Conservation (phyloP, 2,888 invertebrate genomes). For the Caenorhabditis angaria region DNA sequence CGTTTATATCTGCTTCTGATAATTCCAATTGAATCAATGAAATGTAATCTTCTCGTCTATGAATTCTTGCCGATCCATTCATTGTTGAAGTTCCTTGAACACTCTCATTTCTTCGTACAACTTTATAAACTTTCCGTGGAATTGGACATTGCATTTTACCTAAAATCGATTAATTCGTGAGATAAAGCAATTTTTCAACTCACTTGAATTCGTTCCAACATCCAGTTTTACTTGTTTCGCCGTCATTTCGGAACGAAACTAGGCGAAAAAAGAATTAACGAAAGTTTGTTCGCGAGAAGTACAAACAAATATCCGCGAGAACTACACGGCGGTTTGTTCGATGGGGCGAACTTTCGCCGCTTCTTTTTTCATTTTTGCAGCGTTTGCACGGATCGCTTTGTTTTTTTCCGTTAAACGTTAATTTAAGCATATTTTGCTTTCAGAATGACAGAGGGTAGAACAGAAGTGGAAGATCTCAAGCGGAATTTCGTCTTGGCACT, state of each 20-base stretch:
- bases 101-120: background rate
- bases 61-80: background rate
- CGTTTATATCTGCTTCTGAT: slow-evolving; percentile 10
- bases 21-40: slow-evolving; percentile 17
- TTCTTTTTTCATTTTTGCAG: background rate
- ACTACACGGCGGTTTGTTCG: background rate
- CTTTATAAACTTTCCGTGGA: background rate
- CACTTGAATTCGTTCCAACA: background rate
- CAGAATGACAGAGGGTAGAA: slow-evolving; percentile 13
- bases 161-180: background rate
- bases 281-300: slow-evolving; percentile 1
- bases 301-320: background rate
- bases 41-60: background rate
- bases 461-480: slow-evolving; percentile 25
- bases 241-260: background rate
- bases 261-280: background rate
- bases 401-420: slow-evolving; percentile 7
- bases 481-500: slow-evolving; percentile 19
- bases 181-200: background rate
- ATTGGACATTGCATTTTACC: background rate
- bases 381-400: background rate
- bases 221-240: background rate
- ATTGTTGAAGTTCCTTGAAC: background rate
- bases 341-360: background rate
- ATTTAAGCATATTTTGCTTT: slow-evolving; percentile 4